phyloP scores from a whole-genome alignment of 1,140 invertebrate genomes.

The Euschistus heros region DNA sequence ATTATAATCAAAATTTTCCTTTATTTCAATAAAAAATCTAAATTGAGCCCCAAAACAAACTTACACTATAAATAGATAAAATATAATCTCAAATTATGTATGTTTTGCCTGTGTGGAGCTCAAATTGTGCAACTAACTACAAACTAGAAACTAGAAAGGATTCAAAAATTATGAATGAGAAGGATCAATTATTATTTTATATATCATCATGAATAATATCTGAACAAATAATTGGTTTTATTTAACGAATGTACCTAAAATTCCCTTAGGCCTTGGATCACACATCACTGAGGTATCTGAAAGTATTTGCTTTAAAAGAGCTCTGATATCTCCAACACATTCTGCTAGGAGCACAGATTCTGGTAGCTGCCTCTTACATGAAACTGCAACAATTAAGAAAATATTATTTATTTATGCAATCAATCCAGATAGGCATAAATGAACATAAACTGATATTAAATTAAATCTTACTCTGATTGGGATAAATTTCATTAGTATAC shows the following conservation, averaged over 20 bases:
- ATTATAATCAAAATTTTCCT: no score
- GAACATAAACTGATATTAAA: not conserved
- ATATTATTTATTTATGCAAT: not conserved
- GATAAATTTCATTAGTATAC: slow-evolving; percentile 84
- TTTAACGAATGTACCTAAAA: slow-evolving; percentile 7
- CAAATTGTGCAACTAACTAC: no score
- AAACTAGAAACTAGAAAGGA: no score
- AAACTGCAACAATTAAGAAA: slow-evolving; percentile 23
- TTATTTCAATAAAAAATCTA: no score
- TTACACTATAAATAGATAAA: no score
- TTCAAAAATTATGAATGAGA: no score
- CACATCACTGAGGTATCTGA: slow-evolving; percentile 44
- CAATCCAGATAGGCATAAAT: not conserved
- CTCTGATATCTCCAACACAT: slow-evolving; percentile 73
- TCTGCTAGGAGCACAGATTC: slow-evolving; percentile 70
- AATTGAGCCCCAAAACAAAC: no score
- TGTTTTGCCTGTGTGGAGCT: no score
- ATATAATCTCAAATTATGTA: no score
- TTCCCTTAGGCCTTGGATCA: slow-evolving; percentile 19
- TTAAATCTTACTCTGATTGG: slow-evolving; percentile 45
- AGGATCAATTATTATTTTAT: no score
- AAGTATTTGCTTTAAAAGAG: slow-evolving; percentile 71
- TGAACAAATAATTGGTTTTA: no score
- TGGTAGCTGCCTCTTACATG: slow-evolving; percentile 41
- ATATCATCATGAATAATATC: no score